These are phyloP conservation scores for Oscheius sp. DNA, from an alignment of 1,140 invertebrate genomes.

Conservation along the genomic window DNA sequence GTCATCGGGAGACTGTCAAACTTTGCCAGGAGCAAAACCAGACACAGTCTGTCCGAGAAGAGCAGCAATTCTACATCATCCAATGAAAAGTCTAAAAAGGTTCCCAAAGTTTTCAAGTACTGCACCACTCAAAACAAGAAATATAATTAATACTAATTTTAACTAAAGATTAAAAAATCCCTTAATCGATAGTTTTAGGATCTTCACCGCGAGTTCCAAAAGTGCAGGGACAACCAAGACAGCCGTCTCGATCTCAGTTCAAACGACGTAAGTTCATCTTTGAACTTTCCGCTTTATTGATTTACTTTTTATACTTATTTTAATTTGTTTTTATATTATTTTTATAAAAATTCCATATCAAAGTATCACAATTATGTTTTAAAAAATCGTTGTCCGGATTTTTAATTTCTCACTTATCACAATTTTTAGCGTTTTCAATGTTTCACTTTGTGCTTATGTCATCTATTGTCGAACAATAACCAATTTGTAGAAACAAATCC, in stretches of 20 bases:
- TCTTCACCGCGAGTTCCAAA: slow-evolving; percentile 85
- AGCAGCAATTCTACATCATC: slow-evolving; percentile 40
- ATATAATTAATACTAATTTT: neutral
- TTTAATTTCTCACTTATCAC: no score
- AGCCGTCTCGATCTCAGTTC: slow-evolving; percentile 90
- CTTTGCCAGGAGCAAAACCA: slow-evolving; percentile 55
- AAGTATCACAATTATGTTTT: no score
- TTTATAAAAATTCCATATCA: no score
- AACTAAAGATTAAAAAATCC: neutral
- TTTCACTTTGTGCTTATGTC: no score
- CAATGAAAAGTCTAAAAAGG: slow-evolving; percentile 39
- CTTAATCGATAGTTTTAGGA: slow-evolving; percentile 67
- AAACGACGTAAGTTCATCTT: slow-evolving; percentile 73
- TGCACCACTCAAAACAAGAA: neutral
- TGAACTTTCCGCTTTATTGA: no score
- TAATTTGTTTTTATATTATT: no score
- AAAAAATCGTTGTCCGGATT: no score
- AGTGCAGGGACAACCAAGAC: slow-evolving; percentile 85
- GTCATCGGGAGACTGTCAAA: slow-evolving; percentile 55
- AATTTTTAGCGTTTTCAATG: no score
- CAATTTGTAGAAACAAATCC: no score
- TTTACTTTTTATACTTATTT: no score
- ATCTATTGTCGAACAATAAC: no score
- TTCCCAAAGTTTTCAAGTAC: neutral
- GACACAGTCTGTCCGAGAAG: slow-evolving; percentile 52